Evolutionary conservation across 2,113 vertebrate species (phyloP).

Genomic region (Zapus hudsonius): DNA sequence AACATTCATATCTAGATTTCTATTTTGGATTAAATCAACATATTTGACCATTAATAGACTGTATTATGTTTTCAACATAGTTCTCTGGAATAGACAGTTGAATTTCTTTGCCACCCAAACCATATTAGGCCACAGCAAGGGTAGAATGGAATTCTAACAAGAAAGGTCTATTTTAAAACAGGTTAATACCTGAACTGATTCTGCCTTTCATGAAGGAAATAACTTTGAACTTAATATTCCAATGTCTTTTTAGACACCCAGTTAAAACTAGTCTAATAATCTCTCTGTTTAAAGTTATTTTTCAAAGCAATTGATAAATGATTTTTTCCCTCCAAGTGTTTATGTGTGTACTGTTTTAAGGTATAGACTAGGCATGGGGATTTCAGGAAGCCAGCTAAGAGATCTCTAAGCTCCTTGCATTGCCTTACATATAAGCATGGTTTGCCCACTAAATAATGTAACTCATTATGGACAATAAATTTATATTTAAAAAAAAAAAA

Average conservation of each 20-base stretch:
- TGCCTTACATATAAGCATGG: rapidly evolving
- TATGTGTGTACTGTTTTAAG: not conserved
- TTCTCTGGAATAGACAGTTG: not conserved
- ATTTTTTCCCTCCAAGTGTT: not conserved
- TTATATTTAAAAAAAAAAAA: no score
- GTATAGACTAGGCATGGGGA: not conserved
- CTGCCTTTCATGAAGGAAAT: slow-evolving; percentile 16
- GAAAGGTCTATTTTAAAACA: not conserved
- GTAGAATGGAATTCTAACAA: not conserved
- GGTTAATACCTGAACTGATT: not conserved
- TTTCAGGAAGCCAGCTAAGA: not conserved
- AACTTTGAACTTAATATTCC: not conserved
- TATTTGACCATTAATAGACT: not conserved
- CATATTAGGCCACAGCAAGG: not conserved
- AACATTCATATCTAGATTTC: not conserved
- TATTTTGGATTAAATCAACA: not conserved
- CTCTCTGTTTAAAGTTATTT: slow-evolving; percentile 16
- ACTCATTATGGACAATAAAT: no score
- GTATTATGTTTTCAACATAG: not conserved
- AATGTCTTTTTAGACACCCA: not conserved
- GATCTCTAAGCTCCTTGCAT: not conserved
- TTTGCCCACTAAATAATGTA: no score
- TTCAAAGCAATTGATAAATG: slow-evolving; percentile 13
- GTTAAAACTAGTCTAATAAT: not conserved
- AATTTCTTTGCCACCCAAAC: not conserved